These are phyloP conservation scores for Antedon bifida DNA, from an alignment of 35 echinoderm and acorn worm genomes.

Conservation along the genomic window DNA sequence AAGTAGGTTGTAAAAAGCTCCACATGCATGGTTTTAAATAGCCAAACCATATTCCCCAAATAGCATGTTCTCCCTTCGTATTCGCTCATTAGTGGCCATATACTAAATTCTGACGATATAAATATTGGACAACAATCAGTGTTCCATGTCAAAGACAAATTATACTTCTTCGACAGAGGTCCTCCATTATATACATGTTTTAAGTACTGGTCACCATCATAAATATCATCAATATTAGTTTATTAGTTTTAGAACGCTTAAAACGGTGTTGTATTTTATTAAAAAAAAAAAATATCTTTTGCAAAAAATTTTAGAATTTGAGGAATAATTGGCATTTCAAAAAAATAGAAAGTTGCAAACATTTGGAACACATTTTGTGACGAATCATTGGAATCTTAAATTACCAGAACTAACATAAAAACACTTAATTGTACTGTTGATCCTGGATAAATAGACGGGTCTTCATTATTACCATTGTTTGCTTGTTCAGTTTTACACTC, in stretches of 20 bases:
- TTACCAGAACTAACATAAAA: too few relatives aligned
- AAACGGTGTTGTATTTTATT: conserved; percentile 20
- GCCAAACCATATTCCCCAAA: conserved; percentile 46
- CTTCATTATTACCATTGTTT: too few relatives aligned
- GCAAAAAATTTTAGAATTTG: not conserved
- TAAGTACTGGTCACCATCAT: conserved; percentile 43
- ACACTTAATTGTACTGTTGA: too few relatives aligned
- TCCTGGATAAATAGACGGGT: too few relatives aligned
- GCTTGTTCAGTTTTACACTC: too few relatives aligned
- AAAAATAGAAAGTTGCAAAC: not conserved
- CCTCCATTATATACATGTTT: conserved; percentile 20
- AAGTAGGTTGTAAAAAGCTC: conserved; percentile 9
- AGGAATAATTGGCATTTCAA: not conserved
- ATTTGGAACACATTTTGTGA: too few relatives aligned
- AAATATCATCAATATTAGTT: conserved; percentile 59
- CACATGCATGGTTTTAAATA: conserved; percentile 8
- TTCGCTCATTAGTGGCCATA: conserved; percentile 47
- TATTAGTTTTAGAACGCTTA: not conserved
- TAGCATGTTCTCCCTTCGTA: conserved; percentile 32
- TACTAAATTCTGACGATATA: conserved; percentile 37
- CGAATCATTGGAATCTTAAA: too few relatives aligned
- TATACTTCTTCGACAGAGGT: conserved; percentile 6
- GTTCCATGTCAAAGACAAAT: conserved; percentile 47
- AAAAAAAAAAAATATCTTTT: not conserved
- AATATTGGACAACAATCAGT: conserved; percentile 68